Base-by-base conservation (phyloP, 1,140 invertebrate genomes). In the Conopomorpha cramerella region DNA sequence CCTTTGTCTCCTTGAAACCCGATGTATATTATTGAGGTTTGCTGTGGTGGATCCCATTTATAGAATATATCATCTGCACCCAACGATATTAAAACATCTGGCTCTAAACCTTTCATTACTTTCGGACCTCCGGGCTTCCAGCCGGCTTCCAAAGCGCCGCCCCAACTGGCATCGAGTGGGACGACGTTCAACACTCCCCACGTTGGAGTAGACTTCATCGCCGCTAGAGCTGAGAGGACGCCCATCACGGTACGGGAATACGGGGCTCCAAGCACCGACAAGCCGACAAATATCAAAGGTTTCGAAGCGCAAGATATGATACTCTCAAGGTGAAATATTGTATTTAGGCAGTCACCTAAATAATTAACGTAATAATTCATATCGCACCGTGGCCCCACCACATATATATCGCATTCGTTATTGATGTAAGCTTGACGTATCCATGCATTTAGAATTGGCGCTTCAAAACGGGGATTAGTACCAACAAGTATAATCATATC, bases 391-490 rank as follows among this genome's bases (percentile, higher is more conserved):
- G 81, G 80, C 12, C 89, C 89, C 43, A 90, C 65, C 2, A 84
- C 52, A 16, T 77, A 85, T 43, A 84, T 78, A 39, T 82, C 62
- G 31, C 84, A 67, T 36, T 84, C 81, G 49, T 83, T 84, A 37
- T 67, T 67, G 12, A 77, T 55, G 65, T 80, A 89, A 29, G 82
- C 80, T 65, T 91, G 89, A 26, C 90, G 74, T 37, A 91, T 83
- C 49, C 89, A 77, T 8, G 87, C 81, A 70, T 92, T 92, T 12
- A 92, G 76, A 18, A 91, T 59, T 8, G 90, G 86, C 16, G 90
- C 89, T 67, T 92, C 90, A 56, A 84, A 90, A 26, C 89, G 71
- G 2, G 88, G 87, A 64, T 92, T 91, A 2, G 86, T 88, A 15
- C 89, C 89, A 36, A 92, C 77, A 4, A 92, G 60, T 10, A 92